These are phyloP conservation scores for Aphidius gifuensis DNA, from an alignment of 1,140 invertebrate genomes.

Conservation along the genomic window DNA sequence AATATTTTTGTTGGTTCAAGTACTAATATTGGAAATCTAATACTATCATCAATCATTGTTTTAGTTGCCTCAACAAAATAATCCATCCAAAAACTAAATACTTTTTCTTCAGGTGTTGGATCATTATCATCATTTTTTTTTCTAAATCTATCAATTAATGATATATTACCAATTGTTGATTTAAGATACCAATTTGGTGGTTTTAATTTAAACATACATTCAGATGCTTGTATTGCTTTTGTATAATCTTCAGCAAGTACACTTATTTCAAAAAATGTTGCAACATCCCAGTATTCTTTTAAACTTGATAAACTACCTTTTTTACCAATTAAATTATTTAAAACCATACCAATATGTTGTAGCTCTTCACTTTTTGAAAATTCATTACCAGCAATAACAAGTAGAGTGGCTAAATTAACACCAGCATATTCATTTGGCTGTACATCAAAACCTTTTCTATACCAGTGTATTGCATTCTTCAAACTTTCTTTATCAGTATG, in stretches of 20 bases:
- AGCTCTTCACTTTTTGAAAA: constrained; percentile 88
- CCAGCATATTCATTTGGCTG: constrained; percentile 99
- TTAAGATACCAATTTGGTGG: constrained; percentile 98
- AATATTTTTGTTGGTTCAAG: constrained; percentile 90
- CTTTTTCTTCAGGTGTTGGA: constrained; percentile 74
- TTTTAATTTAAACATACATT: constrained; percentile 98
- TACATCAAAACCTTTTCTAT: constrained; percentile 95
- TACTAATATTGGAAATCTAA: constrained; percentile 86
- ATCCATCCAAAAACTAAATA: constrained; percentile 98
- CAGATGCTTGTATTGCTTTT: constrained; percentile 95
- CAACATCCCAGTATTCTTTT: constrained; percentile 99
- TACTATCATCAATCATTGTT: constrained; percentile 71
- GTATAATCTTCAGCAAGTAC: constrained; percentile 95
- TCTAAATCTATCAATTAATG: constrained; percentile 89
- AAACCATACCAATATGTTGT: constrained; percentile 87
- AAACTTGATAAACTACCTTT: constrained; percentile 92
- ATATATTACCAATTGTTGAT: constrained; percentile 97
- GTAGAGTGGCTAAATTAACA: constrained; percentile 95
- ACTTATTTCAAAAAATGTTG: constrained; percentile 98
- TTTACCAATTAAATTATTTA: constrained; percentile 97
- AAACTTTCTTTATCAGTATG: constrained; percentile 87
- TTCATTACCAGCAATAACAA: constrained; percentile 97
- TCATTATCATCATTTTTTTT: constrained; percentile 73
- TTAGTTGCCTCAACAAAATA: constrained; percentile 95
- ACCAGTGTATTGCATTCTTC: constrained; percentile 94